phyloP scores from a whole-genome alignment of 2,113 vertebrate genomes.

The Glareola pratincola region DNA sequence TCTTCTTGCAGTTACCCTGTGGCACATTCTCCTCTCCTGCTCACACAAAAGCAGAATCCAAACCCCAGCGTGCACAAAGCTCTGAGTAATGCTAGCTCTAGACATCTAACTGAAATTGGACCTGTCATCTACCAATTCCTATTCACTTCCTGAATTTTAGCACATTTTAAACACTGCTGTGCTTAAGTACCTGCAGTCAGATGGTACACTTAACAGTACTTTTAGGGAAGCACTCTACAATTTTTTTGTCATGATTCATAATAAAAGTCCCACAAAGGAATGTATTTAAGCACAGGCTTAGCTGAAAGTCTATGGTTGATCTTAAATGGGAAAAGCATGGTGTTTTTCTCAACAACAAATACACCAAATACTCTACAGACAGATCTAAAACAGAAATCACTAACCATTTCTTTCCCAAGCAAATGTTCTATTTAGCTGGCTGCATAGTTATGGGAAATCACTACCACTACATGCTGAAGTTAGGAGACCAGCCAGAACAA shows the following conservation, averaged over 20 bases:
- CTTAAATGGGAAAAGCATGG: background rate
- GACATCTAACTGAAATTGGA: background rate
- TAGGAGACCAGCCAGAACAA: background rate
- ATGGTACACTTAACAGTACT: background rate
- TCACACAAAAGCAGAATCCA: background rate
- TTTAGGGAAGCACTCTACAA: background rate
- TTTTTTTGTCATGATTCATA: background rate
- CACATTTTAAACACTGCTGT: background rate
- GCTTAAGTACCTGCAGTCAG: background rate
- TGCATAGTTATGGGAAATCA: background rate
- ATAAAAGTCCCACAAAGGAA: background rate
- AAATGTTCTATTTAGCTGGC: background rate
- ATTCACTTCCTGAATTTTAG: background rate
- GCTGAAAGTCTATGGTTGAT: background rate
- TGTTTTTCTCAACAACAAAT: background rate
- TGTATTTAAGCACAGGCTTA: background rate
- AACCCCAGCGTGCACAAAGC: accelerated
- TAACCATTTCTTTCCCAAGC: background rate
- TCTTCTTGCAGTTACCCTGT: background rate
- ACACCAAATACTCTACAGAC: background rate
- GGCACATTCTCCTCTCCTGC: background rate
- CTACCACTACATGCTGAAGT: background rate
- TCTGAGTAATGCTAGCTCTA: background rate
- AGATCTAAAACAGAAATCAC: background rate
- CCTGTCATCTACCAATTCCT: background rate